Evolutionary conservation across 2,888 invertebrate species (phyloP).

Genomic region (Endotricha flammealis): DNA sequence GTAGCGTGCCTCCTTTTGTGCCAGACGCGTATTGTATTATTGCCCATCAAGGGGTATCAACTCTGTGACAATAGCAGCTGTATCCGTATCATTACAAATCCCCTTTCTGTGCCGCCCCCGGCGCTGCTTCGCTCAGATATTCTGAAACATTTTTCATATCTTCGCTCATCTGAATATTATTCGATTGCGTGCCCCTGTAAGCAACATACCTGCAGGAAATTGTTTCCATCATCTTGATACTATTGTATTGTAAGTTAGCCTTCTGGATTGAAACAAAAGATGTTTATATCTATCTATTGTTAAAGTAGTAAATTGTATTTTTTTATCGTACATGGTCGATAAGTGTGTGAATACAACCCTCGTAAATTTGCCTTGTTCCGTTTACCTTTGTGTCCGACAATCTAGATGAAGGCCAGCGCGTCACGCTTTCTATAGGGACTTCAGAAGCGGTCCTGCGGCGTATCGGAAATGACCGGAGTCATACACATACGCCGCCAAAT

Average conservation of each 20-base stretch:
- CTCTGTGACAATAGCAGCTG: conserved; percentile 16
- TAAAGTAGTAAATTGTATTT: conserved; percentile 23
- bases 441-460: conserved; percentile 38
- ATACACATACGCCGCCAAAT: conserved; percentile 36
- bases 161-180: conserved; percentile 49
- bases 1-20: conserved; percentile 2
- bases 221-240: conserved; percentile 34
- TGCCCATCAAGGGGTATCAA: conserved; percentile 6
- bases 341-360: conserved; percentile 41
- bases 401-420: conserved; percentile 38
- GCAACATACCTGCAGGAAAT: conserved; percentile 33
- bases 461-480: conserved; percentile 53
- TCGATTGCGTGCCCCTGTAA: conserved; percentile 40
- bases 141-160: conserved; percentile 43
- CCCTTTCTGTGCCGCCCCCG: conserved; percentile 22
- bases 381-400: conserved; percentile 43
- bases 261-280: conserved; percentile 1
- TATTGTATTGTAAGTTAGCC: conserved; percentile 24
- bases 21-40: conserved; percentile 1
- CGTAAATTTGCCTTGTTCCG: conserved; percentile 52
- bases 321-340: conserved; percentile 33
- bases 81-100: conserved; percentile 22
- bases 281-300: background rate
- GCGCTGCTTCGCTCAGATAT: conserved; percentile 28
- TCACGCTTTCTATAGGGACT: conserved; percentile 43